A percentile compares a stretch with the other conserved stretches of the same genome.
These are phyloP conservation scores for Xiphophorus birchmanni DNA, from an alignment of 2,797 vertebrate species.

Conservation along the genomic window DNA sequence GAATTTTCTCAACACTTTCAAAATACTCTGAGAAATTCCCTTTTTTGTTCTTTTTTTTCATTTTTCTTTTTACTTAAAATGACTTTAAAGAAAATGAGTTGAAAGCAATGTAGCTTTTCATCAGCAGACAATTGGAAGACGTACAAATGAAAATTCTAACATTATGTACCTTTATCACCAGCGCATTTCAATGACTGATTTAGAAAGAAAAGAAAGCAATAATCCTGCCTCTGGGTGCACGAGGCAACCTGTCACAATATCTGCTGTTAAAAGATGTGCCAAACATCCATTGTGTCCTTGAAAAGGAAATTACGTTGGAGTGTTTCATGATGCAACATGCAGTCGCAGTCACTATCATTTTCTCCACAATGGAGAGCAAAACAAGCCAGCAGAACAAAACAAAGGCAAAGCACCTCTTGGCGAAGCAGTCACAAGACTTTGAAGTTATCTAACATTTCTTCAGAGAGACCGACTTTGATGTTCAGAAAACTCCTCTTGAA, in stretches of 20 bases:
- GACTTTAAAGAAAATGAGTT: neutral
- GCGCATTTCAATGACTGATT: neutral
- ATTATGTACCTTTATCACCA: neutral
- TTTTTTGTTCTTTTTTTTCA: too few relatives aligned
- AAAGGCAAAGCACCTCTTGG: slow-evolving; percentile 73
- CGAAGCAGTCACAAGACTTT: slow-evolving; percentile 74
- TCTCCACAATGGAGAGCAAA: slow-evolving; percentile 54
- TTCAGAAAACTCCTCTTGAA: slow-evolving; percentile 69
- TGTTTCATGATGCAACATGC: slow-evolving; percentile 64
- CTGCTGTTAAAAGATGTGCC: slow-evolving; percentile 27
- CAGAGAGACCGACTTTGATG: slow-evolving; percentile 78
- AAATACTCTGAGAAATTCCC: neutral
- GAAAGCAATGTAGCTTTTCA: neutral
- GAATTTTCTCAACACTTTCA: neutral
- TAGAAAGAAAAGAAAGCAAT: neutral
- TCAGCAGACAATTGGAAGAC: neutral
- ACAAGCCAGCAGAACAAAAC: slow-evolving; percentile 67
- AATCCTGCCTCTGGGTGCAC: neutral
- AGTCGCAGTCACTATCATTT: slow-evolving; percentile 58
- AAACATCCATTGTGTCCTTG: slow-evolving; percentile 45
- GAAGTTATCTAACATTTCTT: slow-evolving; percentile 78
- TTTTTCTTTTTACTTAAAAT: neutral
- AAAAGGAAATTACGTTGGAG: slow-evolving; percentile 47
- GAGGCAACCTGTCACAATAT: slow-evolving; percentile 15
- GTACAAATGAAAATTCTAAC: neutral